Percentiles rank a stretch among this genome's conserved stretches.
phyloP scores from a whole-genome alignment of 2,797 vertebrate genomes.

The Neopelma chrysocephalum region DNA sequence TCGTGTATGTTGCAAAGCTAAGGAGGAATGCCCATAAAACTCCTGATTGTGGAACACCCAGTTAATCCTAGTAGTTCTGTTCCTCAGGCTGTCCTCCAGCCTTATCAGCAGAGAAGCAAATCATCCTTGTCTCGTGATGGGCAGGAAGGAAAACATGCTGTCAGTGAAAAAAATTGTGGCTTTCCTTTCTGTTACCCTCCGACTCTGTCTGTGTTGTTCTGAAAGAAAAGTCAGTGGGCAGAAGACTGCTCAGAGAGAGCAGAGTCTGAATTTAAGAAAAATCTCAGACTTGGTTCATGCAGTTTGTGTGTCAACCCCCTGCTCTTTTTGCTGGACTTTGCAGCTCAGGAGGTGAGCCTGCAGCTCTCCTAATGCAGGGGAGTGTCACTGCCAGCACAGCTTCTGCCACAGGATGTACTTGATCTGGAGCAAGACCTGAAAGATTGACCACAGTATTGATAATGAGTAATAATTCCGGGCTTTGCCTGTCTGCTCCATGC shows the following conservation, averaged over 20 bases:
- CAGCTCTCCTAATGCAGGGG: background rate
- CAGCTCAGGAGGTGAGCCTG: background rate
- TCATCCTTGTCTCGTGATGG: background rate
- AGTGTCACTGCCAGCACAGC: background rate
- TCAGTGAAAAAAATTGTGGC: background rate
- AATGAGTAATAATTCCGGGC: background rate
- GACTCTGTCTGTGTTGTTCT: background rate
- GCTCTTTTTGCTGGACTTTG: background rate
- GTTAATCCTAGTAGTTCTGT: background rate
- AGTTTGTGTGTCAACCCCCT: rapidly evolving
- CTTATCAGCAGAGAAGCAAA: background rate
- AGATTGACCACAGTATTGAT: background rate
- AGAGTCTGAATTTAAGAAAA: background rate
- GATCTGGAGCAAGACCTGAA: background rate
- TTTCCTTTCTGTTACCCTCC: background rate
- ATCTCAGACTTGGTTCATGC: background rate
- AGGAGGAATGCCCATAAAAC: background rate
- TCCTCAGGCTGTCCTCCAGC: background rate
- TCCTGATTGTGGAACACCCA: background rate
- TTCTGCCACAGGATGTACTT: background rate
- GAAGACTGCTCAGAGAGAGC: background rate
- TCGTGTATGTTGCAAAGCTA: background rate
- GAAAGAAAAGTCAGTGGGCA: background rate
- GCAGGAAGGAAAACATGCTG: background rate
- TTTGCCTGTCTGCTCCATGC: background rate